A percentile compares a stretch with the other conserved stretches of the same genome.
Evolutionary conservation across 1,140 invertebrate species (phyloP).

Genomic region (Ceratosolen solmsi): DNA sequence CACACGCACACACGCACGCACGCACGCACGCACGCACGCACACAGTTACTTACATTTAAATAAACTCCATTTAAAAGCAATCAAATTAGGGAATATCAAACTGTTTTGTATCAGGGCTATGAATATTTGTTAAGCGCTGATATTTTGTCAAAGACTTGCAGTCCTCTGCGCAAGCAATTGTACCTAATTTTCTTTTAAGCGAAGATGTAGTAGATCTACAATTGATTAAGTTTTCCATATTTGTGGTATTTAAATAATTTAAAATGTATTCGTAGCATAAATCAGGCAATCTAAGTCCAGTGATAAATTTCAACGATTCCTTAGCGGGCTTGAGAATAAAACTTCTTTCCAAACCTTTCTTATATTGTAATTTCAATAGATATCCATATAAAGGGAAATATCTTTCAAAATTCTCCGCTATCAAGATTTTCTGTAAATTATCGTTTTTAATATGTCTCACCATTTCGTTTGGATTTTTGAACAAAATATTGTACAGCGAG

Average conservation of each 20-base stretch:
- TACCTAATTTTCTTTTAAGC: conserved; percentile 2
- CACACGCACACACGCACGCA: too few species aligned
- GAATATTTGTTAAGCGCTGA: not conserved
- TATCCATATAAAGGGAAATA: conserved; percentile 22
- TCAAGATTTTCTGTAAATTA: not conserved
- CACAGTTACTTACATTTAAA: not conserved
- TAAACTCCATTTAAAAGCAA: not conserved
- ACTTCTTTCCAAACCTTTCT: not conserved
- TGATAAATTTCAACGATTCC: not conserved
- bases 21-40: too few species aligned
- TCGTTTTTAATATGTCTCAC: conserved; percentile 19
- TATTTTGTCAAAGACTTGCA: not conserved
- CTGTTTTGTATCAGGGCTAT: not conserved
- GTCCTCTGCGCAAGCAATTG: not conserved
- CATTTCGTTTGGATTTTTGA: conserved; percentile 1
- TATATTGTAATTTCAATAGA: conserved; percentile 27
- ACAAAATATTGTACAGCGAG: conserved; percentile 13
- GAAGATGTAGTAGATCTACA: not conserved
- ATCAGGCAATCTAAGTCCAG: conserved; percentile 2
- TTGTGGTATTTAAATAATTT: conserved; percentile 3
- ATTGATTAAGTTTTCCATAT: not conserved
- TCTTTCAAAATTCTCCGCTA: not conserved
- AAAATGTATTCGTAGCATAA: conserved; percentile 24
- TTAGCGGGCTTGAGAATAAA: not conserved
- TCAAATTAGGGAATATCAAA: not conserved